Evolutionary conservation across 2,888 invertebrate species (phyloP).

Genomic region (Eumacrocentrus americanus): DNA sequence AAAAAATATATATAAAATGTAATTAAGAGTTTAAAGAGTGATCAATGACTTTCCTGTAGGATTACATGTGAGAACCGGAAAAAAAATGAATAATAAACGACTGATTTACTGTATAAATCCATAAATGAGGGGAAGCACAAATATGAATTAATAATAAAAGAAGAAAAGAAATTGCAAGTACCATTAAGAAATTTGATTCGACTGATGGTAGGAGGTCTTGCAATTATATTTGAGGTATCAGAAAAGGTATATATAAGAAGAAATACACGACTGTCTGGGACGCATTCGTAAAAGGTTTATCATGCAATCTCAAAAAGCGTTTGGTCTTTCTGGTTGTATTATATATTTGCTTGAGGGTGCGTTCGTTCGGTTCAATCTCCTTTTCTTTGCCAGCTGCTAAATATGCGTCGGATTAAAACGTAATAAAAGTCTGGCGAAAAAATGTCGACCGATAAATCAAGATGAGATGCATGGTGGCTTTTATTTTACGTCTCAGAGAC

Average conservation of each 20-base stretch:
- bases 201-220: background rate
- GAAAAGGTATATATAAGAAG: background rate
- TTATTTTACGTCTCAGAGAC: background rate
- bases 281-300: constrained; percentile 3
- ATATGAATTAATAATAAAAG: constrained; percentile 20
- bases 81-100: constrained; percentile 5
- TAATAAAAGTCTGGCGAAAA: constrained; percentile 51
- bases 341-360: constrained; percentile 13
- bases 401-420: constrained; percentile 50
- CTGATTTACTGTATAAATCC: constrained; percentile 26
- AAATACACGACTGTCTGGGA: background rate
- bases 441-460: constrained; percentile 56
- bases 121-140: constrained; percentile 11
- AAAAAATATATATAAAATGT: too few relatives aligned
- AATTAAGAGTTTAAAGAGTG: too few relatives aligned
- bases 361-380: constrained; percentile 13
- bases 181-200: background rate
- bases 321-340: background rate
- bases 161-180: background rate
- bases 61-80: background rate
- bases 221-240: background rate
- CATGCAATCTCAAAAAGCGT: background rate
- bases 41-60: too few relatives aligned
- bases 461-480: constrained; percentile 27
- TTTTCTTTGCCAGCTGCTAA: constrained; percentile 32